Conservation (phyloP, 2,797 vertebrate genomes). For the Clarias platycephalus region DNA sequence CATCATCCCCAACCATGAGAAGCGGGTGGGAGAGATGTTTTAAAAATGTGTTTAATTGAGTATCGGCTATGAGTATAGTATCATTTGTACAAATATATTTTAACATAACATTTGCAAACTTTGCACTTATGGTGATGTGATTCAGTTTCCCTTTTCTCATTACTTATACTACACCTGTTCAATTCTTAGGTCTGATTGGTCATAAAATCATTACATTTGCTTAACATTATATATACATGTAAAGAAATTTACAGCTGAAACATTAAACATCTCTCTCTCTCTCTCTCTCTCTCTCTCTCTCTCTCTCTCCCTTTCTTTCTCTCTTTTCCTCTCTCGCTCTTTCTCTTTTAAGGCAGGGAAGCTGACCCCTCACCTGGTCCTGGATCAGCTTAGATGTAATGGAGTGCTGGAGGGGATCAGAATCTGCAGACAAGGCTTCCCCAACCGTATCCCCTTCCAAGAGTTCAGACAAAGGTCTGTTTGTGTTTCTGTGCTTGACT, state of each 20-base stretch:
- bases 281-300: neutral
- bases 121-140: neutral
- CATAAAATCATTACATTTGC: conserved; percentile 3
- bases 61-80: neutral
- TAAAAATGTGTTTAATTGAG: neutral
- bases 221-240: too few species aligned
- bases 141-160: neutral
- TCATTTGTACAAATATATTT: neutral
- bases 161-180: neutral
- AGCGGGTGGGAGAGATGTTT: conserved; percentile 73
- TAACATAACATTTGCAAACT: neutral
- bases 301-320: neutral
- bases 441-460: conserved; percentile 91
- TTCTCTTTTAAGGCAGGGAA: conserved; percentile 75
- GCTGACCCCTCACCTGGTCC: conserved; percentile 80
- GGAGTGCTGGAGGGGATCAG: conserved; percentile 91
- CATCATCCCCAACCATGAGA: conserved; percentile 92
- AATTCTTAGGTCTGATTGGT: neutral
- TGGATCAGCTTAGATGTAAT: conserved; percentile 90
- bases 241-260: neutral
- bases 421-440: conserved; percentile 92
- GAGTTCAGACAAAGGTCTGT: conserved; percentile 88
- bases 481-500: conserved; percentile 21
- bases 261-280: neutral
- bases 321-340: neutral